Evolutionary conservation across 1,140 invertebrate species (phyloP).

Genomic region (Platorchestia sp.): DNA sequence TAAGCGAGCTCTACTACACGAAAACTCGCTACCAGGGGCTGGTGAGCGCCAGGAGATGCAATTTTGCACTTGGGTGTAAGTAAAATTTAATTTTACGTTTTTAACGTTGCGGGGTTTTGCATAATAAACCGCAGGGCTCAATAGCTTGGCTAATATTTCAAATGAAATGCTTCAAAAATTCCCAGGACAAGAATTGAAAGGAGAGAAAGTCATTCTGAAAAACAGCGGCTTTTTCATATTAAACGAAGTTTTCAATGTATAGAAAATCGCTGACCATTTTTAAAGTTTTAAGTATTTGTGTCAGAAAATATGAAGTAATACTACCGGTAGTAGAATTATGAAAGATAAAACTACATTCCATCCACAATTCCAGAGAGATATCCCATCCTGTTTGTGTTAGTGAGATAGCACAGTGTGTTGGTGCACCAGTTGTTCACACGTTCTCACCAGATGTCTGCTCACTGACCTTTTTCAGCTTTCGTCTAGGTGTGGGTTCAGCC

Average conservation of each 20-base stretch:
- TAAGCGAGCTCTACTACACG: background rate
- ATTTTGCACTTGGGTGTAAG: background rate
- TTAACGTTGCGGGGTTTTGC: background rate
- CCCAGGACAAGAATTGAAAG: background rate
- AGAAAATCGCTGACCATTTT: background rate
- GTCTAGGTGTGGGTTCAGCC: background rate
- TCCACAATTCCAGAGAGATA: background rate
- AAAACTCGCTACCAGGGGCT: background rate
- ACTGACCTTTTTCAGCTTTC: background rate
- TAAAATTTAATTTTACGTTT: background rate
- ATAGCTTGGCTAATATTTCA: background rate
- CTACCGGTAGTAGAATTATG: background rate
- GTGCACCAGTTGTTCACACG: background rate
- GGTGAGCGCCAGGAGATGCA: background rate
- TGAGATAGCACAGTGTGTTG: no score
- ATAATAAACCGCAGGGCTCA: background rate
- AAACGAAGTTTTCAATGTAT: background rate
- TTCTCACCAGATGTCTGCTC: no score
- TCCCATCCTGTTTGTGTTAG: no score
- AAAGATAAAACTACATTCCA: background rate
- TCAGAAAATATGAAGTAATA: background rate
- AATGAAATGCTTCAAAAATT: background rate
- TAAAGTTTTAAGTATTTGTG: background rate
- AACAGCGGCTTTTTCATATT: background rate
- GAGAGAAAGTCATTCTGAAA: background rate